These are phyloP conservation scores for Platerodrilus igneus DNA, from an alignment of 2,888 invertebrate genomes.

Conservation along the genomic window DNA sequence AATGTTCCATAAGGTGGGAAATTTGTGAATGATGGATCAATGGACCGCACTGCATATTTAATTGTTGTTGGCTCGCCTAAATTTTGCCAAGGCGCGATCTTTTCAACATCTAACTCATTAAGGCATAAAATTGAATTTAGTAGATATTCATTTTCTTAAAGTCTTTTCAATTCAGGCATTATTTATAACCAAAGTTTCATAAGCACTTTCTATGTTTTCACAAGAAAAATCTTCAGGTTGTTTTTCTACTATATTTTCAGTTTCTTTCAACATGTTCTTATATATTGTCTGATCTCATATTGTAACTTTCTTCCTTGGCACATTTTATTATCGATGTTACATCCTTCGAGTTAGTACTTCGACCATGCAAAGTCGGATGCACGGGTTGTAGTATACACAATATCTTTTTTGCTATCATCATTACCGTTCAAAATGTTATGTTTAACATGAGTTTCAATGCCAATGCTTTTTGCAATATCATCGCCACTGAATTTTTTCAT, in stretches of 20 bases:
- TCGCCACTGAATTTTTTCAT: conserved; percentile 21
- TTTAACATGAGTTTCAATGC: too few relatives aligned
- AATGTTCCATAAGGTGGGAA: too few relatives aligned
- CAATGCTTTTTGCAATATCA: conserved; percentile 21
- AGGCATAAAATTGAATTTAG: conserved; percentile 16
- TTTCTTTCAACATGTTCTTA: conserved; percentile 19
- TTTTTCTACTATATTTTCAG: conserved; percentile 12
- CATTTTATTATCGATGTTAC: conserved; percentile 21
- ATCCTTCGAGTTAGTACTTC: conserved; percentile 19
- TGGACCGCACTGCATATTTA: too few relatives aligned
- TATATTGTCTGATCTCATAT: conserved; percentile 18
- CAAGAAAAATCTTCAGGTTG: conserved; percentile 13
- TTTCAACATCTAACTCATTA: conserved; percentile 19
- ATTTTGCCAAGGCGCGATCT: conserved; percentile 17
- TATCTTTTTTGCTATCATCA: conserved; percentile 17
- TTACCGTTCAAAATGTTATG: too few relatives aligned
- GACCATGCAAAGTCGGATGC: conserved; percentile 20
- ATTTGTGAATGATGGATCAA: too few relatives aligned
- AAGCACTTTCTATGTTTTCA: conserved; percentile 17
- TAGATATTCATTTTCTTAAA: conserved; percentile 19
- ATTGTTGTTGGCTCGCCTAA: too few relatives aligned
- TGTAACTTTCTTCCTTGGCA: conserved; percentile 15
- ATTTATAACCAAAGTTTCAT: conserved; percentile 20
- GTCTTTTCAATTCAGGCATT: conserved; percentile 18
- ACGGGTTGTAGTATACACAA: conserved; percentile 17